Conservation (phyloP, 2,888 invertebrate species). For the Ganaspis brasiliensis region DNA sequence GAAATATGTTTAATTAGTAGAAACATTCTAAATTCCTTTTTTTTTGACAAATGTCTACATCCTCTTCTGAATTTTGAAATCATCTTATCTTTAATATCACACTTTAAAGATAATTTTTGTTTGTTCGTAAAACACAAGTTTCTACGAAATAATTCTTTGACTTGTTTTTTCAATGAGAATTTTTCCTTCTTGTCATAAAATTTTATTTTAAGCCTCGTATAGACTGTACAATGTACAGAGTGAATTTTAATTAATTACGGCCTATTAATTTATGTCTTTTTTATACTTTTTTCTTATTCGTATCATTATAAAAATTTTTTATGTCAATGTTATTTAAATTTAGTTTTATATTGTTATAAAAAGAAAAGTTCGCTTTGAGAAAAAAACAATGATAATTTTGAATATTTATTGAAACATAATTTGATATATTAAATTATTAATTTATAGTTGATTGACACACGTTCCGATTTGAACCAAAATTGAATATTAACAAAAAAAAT, state of each 20-base stretch:
- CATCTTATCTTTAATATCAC: conserved; percentile 24
- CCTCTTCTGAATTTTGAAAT: not conserved
- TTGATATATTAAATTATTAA: too few relatives aligned
- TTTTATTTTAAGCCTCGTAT: not conserved
- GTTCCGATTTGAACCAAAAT: conserved; percentile 11
- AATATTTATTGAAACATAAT: too few relatives aligned
- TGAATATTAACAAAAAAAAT: conserved; percentile 19
- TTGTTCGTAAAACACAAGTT: conserved; percentile 3
- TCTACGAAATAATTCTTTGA: not conserved
- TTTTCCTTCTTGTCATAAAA: conserved; percentile 18
- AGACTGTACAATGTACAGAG: not conserved
- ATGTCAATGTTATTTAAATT: too few relatives aligned
- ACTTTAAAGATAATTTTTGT: conserved; percentile 31
- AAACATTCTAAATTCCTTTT: not conserved
- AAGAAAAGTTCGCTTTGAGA: too few relatives aligned
- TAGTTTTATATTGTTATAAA: too few relatives aligned
- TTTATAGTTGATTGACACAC: too few relatives aligned
- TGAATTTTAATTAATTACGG: not conserved
- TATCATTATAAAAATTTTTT: too few relatives aligned
- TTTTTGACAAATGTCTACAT: not conserved
- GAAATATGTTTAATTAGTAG: too few relatives aligned
- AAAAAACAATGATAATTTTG: too few relatives aligned
- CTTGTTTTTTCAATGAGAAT: conserved; percentile 1
- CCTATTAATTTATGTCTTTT: not conserved
- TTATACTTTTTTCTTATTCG: too few relatives aligned